Conservation (phyloP, 92 coral and sea anemone genomes). For the Parazoanthus darwini region DNA sequence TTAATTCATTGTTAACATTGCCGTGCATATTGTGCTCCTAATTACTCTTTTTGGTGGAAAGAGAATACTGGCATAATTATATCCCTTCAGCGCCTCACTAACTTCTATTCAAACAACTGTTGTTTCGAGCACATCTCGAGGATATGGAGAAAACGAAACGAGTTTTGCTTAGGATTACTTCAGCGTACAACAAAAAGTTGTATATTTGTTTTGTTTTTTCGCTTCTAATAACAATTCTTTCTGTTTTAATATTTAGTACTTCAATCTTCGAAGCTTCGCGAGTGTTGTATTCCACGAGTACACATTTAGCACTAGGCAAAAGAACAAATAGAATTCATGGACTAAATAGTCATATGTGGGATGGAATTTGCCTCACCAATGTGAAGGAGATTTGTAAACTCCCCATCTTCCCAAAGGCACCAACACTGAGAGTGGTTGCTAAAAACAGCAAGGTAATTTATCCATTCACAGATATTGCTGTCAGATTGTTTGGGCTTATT, state of each 20-base stretch:
- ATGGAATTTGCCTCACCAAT: constrained; percentile 20
- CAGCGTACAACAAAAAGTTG: not conserved
- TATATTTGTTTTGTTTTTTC: not conserved
- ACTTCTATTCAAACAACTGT: not conserved
- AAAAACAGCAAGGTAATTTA: constrained; percentile 14
- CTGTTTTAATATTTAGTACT: not conserved
- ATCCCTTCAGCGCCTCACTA: not conserved
- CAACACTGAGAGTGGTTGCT: constrained; percentile 21
- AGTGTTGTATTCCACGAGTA: not conserved
- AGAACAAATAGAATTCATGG: not conserved
- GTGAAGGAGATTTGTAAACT: constrained; percentile 13
- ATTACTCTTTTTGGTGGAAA: not conserved
- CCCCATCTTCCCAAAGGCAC: constrained; percentile 37
- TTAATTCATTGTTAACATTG: too few relatives aligned
- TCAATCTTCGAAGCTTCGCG: not conserved
- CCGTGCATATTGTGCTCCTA: not conserved
- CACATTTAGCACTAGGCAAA: not conserved
- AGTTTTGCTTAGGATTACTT: too few relatives aligned
- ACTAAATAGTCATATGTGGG: constrained; percentile 32
- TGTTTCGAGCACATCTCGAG: not conserved
- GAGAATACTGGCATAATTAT: not conserved
- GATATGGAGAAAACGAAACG: not conserved
- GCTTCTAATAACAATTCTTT: not conserved
- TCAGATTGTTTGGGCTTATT: constrained; percentile 34
- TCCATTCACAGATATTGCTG: constrained; percentile 30